These are phyloP conservation scores for Drosophila teissieri DNA, from an alignment of 1,140 invertebrate genomes.

Conservation along the genomic window DNA sequence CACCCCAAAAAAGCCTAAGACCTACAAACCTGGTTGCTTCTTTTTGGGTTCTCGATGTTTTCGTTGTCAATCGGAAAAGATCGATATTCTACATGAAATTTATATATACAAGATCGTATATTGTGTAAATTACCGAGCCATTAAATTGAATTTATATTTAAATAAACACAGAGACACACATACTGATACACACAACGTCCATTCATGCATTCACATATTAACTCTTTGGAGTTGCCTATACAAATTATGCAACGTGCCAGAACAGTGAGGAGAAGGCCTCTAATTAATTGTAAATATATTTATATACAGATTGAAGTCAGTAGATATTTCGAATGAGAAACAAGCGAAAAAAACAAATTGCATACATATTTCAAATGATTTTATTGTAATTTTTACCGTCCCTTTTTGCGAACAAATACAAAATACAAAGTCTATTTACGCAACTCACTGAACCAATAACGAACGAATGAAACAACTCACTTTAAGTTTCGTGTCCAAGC, in stretches of 20 bases:
- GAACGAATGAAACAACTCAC: slow-evolving; percentile 52
- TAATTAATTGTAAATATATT: slow-evolving; percentile 69
- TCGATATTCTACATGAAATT: slow-evolving; percentile 60
- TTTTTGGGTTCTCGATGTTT: slow-evolving; percentile 49
- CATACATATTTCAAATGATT: slow-evolving; percentile 79
- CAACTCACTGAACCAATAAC: slow-evolving; percentile 69
- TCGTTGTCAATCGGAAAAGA: slow-evolving; percentile 50
- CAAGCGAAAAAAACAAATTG: slow-evolving; percentile 40
- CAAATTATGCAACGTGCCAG: slow-evolving; percentile 61
- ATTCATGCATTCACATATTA: slow-evolving; percentile 56
- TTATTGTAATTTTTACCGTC: slow-evolving; percentile 84
- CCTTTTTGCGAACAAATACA: slow-evolving; percentile 75
- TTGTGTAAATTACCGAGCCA: slow-evolving; percentile 84
- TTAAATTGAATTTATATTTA: slow-evolving; percentile 84
- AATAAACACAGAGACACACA: slow-evolving; percentile 42
- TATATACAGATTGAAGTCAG: slow-evolving; percentile 56
- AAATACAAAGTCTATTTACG: slow-evolving; percentile 75
- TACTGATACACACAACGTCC: slow-evolving; percentile 51
- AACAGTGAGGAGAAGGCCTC: slow-evolving; percentile 15
- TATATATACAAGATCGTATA: slow-evolving; percentile 72
- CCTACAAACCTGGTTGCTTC: slow-evolving; percentile 50
- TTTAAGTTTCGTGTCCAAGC: slow-evolving; percentile 44
- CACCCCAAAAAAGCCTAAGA: slow-evolving; percentile 24
- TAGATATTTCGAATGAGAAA: slow-evolving; percentile 27
- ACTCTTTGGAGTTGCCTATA: slow-evolving; percentile 60